Evolutionary conservation across 2,888 invertebrate species (phyloP).

Genomic region (Calephelis perditalis): DNA sequence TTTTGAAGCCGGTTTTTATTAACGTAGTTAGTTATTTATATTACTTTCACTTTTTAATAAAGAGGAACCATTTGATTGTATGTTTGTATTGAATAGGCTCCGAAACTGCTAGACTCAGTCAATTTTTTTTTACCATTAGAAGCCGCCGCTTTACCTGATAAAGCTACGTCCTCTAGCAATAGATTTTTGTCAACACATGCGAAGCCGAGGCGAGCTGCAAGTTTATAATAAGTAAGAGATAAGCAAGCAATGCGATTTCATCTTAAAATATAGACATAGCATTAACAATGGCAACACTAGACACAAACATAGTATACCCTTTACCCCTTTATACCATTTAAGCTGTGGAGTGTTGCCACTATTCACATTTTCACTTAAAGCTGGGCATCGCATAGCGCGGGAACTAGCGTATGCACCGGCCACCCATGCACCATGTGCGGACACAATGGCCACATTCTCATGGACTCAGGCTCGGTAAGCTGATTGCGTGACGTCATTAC

Average conservation of each 20-base stretch:
- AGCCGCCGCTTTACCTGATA: too few relatives aligned
- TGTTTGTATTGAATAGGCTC: too few relatives aligned
- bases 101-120: too few relatives aligned
- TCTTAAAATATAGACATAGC: slow-evolving; percentile 8
- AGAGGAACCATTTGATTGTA: too few relatives aligned
- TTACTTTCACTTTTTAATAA: too few relatives aligned
- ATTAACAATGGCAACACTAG: slow-evolving; percentile 1
- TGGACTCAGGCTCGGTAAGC: slow-evolving; percentile 74
- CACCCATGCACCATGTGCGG: slow-evolving; percentile 56
- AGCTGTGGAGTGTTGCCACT: slow-evolving; percentile 37
- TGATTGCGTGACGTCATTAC: slow-evolving; percentile 75
- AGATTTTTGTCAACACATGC: too few relatives aligned
- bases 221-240: too few relatives aligned
- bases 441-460: slow-evolving; percentile 76
- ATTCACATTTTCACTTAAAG: slow-evolving; percentile 41
- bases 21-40: too few relatives aligned
- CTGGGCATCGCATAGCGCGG: slow-evolving; percentile 39
- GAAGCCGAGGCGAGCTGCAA: too few relatives aligned
- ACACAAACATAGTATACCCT: slow-evolving; percentile 10
- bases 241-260: not conserved
- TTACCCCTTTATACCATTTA: slow-evolving; percentile 34
- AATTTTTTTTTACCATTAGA: too few relatives aligned
- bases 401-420: slow-evolving; percentile 56
- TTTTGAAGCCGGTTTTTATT: too few relatives aligned
- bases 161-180: too few relatives aligned